Evolutionary conservation across 2,888 invertebrate genomes (phyloP).

Genomic region (Zygogramma bicolorata): DNA sequence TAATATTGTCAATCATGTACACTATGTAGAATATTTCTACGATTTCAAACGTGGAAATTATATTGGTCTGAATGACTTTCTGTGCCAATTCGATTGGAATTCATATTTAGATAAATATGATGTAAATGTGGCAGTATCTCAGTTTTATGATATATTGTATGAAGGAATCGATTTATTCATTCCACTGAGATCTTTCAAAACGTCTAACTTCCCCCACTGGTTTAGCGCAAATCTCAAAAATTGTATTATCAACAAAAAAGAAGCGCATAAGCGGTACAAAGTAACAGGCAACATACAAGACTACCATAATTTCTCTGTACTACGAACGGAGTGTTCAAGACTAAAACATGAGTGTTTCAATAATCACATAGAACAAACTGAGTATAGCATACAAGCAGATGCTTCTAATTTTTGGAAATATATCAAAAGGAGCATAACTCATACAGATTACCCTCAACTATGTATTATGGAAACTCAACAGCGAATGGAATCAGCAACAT

Average conservation of each 20-base stretch:
- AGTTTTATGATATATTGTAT: too few species aligned
- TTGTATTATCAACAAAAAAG: not conserved
- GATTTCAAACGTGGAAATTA: not conserved
- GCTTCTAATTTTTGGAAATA: not conserved
- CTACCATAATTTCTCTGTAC: not conserved
- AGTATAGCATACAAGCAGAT: not conserved
- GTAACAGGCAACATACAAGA: not conserved
- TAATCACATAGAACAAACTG: not conserved
- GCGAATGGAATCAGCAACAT: slow-evolving; percentile 1
- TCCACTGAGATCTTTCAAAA: not conserved
- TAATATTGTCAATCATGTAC: not conserved
- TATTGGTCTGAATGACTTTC: not conserved
- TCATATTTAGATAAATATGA: too few species aligned
- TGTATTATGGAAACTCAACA: slow-evolving; percentile 5
- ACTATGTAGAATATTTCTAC: not conserved
- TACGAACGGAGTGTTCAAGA: not conserved
- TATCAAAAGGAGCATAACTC: not conserved
- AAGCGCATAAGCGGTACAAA: not conserved
- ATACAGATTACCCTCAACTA: slow-evolving; percentile 2
- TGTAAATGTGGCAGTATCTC: too few species aligned
- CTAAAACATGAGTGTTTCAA: slow-evolving; percentile 11
- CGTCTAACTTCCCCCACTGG: not conserved
- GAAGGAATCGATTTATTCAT: not conserved
- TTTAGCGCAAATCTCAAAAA: not conserved
- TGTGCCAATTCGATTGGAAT: too few species aligned